Evolutionary conservation across 2,888 invertebrate genomes (phyloP).

Genomic region (Apamea crenata): DNA sequence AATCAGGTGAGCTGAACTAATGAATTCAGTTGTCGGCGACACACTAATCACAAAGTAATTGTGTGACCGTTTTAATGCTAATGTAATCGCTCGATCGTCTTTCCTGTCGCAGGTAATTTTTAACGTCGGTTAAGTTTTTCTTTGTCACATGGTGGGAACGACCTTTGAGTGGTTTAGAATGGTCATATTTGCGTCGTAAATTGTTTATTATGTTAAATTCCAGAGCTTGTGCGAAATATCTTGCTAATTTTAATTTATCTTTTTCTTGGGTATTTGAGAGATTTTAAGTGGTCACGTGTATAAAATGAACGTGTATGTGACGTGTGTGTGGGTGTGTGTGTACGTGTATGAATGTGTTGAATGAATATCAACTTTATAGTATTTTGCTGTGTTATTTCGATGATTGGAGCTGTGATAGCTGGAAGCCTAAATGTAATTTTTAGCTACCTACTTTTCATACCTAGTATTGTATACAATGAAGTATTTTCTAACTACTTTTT

Average conservation of each 20-base stretch:
- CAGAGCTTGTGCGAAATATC: conserved; percentile 22
- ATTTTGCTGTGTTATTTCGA: not conserved
- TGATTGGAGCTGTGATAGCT: not conserved
- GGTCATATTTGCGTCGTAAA: conserved; percentile 47
- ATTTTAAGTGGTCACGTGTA: not conserved
- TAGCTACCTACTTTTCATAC: too few relatives aligned
- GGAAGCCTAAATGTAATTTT: not conserved
- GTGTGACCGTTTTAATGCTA: conserved; percentile 89
- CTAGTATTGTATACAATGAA: too few relatives aligned
- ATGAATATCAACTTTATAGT: not conserved
- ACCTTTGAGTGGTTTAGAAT: conserved; percentile 50
- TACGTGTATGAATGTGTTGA: too few relatives aligned
- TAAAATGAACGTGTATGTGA: too few relatives aligned
- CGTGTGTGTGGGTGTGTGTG: too few relatives aligned
- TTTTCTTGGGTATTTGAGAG: conserved; percentile 26
- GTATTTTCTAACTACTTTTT: too few relatives aligned
- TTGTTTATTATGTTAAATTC: conserved; percentile 59
- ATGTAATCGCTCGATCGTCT: conserved; percentile 75
- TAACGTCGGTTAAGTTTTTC: conserved; percentile 61
- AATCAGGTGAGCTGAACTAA: conserved; percentile 91
- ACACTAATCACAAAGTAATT: conserved; percentile 88
- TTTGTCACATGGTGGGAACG: conserved; percentile 69
- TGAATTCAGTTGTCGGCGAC: conserved; percentile 89
- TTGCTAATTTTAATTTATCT: conserved; percentile 24
- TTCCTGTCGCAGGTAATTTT: conserved; percentile 71